These are phyloP conservation scores for Neomonachus schauinslandi DNA, from an alignment of 2,113 vertebrate genomes.

Conservation along the genomic window DNA sequence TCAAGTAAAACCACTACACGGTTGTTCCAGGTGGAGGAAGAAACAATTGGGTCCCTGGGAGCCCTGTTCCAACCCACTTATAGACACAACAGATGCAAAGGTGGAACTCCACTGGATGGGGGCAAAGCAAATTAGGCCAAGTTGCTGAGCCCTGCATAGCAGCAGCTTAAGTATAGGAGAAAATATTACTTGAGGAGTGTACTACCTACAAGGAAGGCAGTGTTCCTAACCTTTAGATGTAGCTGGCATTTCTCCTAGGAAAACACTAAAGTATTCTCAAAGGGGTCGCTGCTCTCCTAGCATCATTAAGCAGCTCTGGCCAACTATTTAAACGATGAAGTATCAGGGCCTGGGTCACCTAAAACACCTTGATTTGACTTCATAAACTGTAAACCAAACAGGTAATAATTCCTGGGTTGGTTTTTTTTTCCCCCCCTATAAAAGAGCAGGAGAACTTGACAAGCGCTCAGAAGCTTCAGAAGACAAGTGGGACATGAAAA, in stretches of 20 bases:
- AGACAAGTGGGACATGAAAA: background rate
- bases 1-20: conserved; percentile 44
- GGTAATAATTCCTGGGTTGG: background rate
- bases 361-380: background rate
- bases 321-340: conserved; percentile 11
- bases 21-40: background rate
- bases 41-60: background rate
- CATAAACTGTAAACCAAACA: conserved; percentile 37
- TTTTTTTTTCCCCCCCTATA: background rate
- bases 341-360: background rate
- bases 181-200: background rate
- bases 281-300: background rate
- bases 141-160: background rate
- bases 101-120: background rate
- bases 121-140: background rate
- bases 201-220: conserved; percentile 56
- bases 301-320: conserved; percentile 25
- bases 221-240: conserved; percentile 26
- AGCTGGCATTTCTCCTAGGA: conserved; percentile 54
- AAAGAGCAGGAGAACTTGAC: conserved; percentile 1
- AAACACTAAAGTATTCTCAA: conserved; percentile 45
- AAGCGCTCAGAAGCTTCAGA: background rate
- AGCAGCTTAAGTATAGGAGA: background rate
- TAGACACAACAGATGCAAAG: background rate
- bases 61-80: background rate